phyloP scores from a whole-genome alignment of 2,888 invertebrate genomes.

The Silvanus unidentatus region DNA sequence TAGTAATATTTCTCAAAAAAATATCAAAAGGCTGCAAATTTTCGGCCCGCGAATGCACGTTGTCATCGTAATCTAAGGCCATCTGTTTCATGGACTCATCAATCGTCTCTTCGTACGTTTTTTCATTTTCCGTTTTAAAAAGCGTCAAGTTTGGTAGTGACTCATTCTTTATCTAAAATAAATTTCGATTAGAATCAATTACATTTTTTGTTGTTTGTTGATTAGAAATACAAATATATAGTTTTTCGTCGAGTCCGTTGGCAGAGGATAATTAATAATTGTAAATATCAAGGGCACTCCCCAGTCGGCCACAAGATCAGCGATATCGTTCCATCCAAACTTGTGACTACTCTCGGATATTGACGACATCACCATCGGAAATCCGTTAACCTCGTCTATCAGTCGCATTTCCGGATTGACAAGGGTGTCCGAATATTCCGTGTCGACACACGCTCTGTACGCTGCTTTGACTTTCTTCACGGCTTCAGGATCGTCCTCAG shows the following conservation, averaged over 20 bases:
- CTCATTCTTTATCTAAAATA: constrained; percentile 21
- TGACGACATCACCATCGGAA: constrained; percentile 33
- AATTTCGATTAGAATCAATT: background rate
- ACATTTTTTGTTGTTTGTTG: background rate
- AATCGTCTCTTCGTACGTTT: constrained; percentile 25
- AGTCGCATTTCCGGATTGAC: constrained; percentile 35
- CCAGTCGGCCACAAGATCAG: constrained; percentile 36
- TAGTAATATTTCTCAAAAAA: constrained; percentile 25
- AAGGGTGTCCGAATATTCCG: constrained; percentile 24
- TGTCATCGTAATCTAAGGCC: too few relatives aligned
- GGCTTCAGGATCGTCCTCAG: constrained; percentile 32
- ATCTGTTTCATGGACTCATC: constrained; percentile 22
- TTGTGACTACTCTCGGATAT: background rate
- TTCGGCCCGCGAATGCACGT: background rate
- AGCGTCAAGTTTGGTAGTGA: constrained; percentile 22
- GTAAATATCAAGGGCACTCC: constrained; percentile 42
- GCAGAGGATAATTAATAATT: constrained; percentile 24
- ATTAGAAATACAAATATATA: background rate
- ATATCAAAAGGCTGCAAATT: constrained; percentile 26
- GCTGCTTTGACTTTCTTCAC: constrained; percentile 41
- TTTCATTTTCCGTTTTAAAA: constrained; percentile 18
- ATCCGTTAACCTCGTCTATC: constrained; percentile 35
- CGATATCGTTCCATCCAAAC: constrained; percentile 37
- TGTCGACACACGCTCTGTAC: constrained; percentile 37
- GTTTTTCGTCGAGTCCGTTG: constrained; percentile 30